Base-by-base conservation (phyloP, 2,888 invertebrate genomes). In the Tenthredo scrophulariae region DNA sequence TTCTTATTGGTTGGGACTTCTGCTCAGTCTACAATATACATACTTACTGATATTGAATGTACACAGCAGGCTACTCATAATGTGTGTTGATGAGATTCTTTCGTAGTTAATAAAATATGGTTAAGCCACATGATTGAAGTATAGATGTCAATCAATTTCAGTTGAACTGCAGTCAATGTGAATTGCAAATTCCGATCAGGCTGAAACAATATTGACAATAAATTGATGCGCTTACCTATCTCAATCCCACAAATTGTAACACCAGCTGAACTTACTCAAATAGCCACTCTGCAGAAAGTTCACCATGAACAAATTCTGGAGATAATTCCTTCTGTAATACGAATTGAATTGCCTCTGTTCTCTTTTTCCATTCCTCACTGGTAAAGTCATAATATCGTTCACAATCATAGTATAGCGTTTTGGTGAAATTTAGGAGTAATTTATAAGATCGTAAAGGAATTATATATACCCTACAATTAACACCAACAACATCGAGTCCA, bases 161-260 rank as follows among this genome's bases (percentile, higher is more conserved):
- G 62, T 26, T 26, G 10, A 62, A 22, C 26, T 26, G 22, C 26
- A 26, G 43, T 62, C 10, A 9, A 26, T 26, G 26, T 62, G 9
- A 67, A 67, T 33, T 29, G 33, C 15, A 10, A 67, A 15, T 67
- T 15, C 3, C 29, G 29, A n/a, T 58, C 22, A 29, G 65, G 29
- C 65, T 29, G 15, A 13, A 33, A 65, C 65, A 65, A 65, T 65
- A 67, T 67, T 67, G 67, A 67, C 67, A 67, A 29, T 29, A 67
- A 67, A 33, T 67, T 67, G 29, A 67, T 67, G 29, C 29, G 67
- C 67, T 67, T 67, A 13, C 3, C 33, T 67, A 29, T 67, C 29
- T 33, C 2, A 26, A 33, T 67, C 29, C 67, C 29, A 67, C 29
- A 26, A 33, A 67, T 67, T 67, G 15, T 67, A 33, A 67, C 29